Percentiles rank a stretch among this genome's conserved stretches.
Conservation (phyloP, 2,888 invertebrate genomes). For the Malacosoma neustria region DNA sequence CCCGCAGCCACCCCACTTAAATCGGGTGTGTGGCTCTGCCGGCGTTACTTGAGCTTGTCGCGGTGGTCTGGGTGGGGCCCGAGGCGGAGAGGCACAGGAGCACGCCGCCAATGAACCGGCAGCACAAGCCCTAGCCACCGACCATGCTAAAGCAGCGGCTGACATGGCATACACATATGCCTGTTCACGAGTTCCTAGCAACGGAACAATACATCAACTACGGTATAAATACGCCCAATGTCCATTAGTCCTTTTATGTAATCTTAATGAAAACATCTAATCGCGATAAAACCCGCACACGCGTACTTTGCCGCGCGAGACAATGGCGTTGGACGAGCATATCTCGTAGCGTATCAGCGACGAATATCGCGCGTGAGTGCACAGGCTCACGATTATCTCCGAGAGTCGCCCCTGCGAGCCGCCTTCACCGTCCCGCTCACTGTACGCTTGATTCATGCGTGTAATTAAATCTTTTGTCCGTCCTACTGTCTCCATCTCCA, state of each 20-base stretch:
- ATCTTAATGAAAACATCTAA: constrained; percentile 41
- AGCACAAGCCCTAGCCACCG: constrained; percentile 85
- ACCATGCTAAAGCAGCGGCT: constrained; percentile 85
- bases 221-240: background rate
- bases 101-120: constrained; percentile 84
- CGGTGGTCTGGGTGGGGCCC: constrained; percentile 73
- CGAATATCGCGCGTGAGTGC: constrained; percentile 46
- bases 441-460: constrained; percentile 68
- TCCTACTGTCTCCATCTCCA: constrained; percentile 38
- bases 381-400: constrained; percentile 41
- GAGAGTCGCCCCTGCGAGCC: constrained; percentile 26
- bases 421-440: constrained; percentile 25
- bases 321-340: constrained; percentile 39
- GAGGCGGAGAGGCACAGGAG: constrained; percentile 84
- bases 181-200: constrained; percentile 87
- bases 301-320: constrained; percentile 33
- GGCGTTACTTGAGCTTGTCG: constrained; percentile 76
- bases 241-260: background rate
- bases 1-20: constrained; percentile 92
- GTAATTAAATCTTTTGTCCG: constrained; percentile 73
- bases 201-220: constrained; percentile 2
- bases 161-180: constrained; percentile 90
- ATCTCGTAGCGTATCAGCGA: constrained; percentile 39
- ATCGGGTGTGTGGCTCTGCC: constrained; percentile 82
- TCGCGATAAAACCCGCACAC: constrained; percentile 51